Evolutionary conservation across 2,797 vertebrate species (phyloP).

Genomic region (Antrozous pallidus): DNA sequence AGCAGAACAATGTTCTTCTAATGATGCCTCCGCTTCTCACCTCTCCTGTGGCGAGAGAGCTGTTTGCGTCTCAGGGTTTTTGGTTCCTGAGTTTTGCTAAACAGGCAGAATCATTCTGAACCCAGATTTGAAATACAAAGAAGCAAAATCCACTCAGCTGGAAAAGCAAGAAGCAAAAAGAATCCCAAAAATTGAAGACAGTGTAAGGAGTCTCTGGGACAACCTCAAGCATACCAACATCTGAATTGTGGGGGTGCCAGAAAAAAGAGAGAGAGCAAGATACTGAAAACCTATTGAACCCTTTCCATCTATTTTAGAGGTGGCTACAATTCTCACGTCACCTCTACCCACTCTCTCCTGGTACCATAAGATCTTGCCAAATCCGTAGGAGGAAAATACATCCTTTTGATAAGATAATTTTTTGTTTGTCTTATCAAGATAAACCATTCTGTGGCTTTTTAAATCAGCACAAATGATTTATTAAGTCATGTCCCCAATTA

Average conservation of each 20-base stretch:
- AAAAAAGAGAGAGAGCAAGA: no score
- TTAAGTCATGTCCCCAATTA: not conserved
- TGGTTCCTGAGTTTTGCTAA: not conserved
- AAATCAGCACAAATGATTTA: not conserved
- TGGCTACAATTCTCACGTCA: not conserved
- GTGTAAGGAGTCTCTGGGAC: no score
- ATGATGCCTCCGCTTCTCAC: not conserved
- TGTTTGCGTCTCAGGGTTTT: not conserved
- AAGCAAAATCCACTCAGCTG: no score
- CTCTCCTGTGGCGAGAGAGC: constrained; percentile 6
- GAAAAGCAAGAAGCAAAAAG: no score
- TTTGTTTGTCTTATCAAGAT: not conserved
- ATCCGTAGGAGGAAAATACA: not conserved
- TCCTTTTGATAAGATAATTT: constrained; percentile 1
- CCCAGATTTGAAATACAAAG: no score
- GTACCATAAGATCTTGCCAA: not conserved
- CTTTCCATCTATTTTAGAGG: not conserved
- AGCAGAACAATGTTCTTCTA: not conserved
- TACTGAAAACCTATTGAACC: no score
- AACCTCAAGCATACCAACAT: no score
- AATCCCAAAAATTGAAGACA: no score
- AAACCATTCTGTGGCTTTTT: not conserved
- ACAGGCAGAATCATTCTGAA: not conserved
- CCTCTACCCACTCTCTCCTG: not conserved
- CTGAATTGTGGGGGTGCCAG: no score